A percentile compares a stretch with the other conserved stretches of the same genome.
phyloP scores from a whole-genome alignment of 1,140 invertebrate species.

The Drosophila nigrodunni region DNA sequence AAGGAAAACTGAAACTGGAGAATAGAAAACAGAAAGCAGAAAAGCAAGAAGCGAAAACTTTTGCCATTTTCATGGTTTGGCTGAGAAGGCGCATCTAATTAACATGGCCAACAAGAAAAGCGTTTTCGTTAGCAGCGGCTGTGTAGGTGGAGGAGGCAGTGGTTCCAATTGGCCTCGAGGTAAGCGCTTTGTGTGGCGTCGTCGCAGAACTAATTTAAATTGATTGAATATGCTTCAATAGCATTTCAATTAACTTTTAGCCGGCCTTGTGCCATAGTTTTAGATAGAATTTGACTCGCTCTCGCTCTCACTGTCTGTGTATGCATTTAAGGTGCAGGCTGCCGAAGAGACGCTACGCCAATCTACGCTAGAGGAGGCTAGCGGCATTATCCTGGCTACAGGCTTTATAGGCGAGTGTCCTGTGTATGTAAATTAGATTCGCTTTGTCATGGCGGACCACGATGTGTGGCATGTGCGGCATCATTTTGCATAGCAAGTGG shows the following conservation, averaged over 20 bases:
- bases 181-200: conserved; percentile 53
- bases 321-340: conserved; percentile 57
- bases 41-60: conserved; percentile 52
- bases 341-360: not conserved
- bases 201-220: conserved; percentile 79
- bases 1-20: conserved; percentile 23
- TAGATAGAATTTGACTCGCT: conserved; percentile 11
- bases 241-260: conserved; percentile 79
- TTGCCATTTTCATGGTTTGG: conserved; percentile 52
- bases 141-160: not conserved
- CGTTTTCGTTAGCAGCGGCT: conserved; percentile 1
- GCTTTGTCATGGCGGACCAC: conserved; percentile 50
- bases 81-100: conserved; percentile 65
- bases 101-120: conserved; percentile 51
- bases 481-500: conserved; percentile 77
- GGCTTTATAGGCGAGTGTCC: not conserved
- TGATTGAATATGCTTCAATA: conserved; percentile 82
- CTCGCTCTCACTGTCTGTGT: not conserved
- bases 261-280: conserved; percentile 64
- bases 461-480: conserved; percentile 50
- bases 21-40: not conserved
- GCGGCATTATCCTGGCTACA: not conserved
- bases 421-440: conserved; percentile 63
- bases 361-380: not conserved
- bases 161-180: conserved; percentile 36